Evolutionary conservation across 2,797 vertebrate species (phyloP), one percentile per base, ranked within the genome.

Genomic region (Myoxocephalus aenaeus): DNA sequence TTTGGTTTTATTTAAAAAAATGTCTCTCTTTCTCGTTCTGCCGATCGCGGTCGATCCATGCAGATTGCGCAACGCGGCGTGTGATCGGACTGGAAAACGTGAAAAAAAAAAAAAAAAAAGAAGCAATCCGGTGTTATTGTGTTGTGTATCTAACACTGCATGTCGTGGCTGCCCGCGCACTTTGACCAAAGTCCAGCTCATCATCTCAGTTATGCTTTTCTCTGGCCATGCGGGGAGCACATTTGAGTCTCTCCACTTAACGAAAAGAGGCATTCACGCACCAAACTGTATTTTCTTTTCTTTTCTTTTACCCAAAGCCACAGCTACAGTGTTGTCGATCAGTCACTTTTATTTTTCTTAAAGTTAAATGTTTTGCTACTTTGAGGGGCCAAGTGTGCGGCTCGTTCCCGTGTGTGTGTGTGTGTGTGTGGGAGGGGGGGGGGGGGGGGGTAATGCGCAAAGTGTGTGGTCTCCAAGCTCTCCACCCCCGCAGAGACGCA

Each of bases 401-500:
- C 81, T 82, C 14, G 69, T 67, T 81, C 51, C 56, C 34, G 69
- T 81, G 81, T 76, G 69, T 75, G 70, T 71, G 76, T 70, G 69
- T 57, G 63, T 69, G 63, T 73, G 69, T 76, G 68, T 75, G 71
- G 67, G 77, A n/a, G n/a, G n/a, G n/a, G n/a, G n/a, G n/a, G 3
- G 29, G 14, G 54, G 40, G 44, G 76, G 76, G 84, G 72, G 77
- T 81, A 85, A 88, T 90, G 91, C 90, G 91, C 92, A 90, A 92
- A 93, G 90, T 92, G 92, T 94, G 93, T 94, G 93, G 93, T 93
- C 93, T 90, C 82, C 85, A 77, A 80, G 88, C 90, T 87, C 87
- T 85, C 92, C 90, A 88, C 90, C 88, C 91, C 87, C 90, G 89
- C 89, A 88, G 90, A 84, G 88, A 87, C 85, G 75, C 86, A 80